Base-by-base conservation (phyloP, 2,797 vertebrate genomes). In the Sparus aurata region DNA sequence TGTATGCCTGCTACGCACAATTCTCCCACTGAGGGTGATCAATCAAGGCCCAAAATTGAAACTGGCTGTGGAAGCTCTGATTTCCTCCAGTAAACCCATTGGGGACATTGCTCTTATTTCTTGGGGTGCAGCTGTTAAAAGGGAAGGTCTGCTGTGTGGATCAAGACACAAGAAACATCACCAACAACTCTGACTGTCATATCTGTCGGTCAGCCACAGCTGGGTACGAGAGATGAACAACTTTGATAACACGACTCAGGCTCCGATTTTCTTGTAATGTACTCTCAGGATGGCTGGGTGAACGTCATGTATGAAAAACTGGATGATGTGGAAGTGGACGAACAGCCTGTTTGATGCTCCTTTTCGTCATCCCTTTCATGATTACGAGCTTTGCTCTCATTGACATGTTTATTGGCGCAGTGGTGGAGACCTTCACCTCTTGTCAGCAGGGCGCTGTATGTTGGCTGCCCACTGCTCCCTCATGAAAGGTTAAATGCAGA, bases 121-220 rank as follows among this genome's bases (percentile, higher is more conserved):
- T 98, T 49, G 97, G 97, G 2, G 96, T 98, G 58, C 97, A 98
- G 97, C 94, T 98, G 54, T 98, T 98, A 60, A 98, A 98, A 92
- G 97, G 97, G 72, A 97, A 97, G 83, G 98, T 98, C 91, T 97
- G 94, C 90, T 98, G 97, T 23, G 95, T 96, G 45, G 97, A 97
- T 0, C n/a, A 89, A 0, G 95, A 98, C 52, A 94, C 94, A 6
- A 94, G 92, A 65, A 97, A 97, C 86, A 94, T 98, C 87, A 96
- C 95, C 83, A 98, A 95, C 0, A 96, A 94, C 85, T 84, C 89
- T 0, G 96, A 97, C 73, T 98, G 30, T 30, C 30, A 30, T 30
- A 97, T 86, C 78, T 80, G n/a, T 92, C 91, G 0, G 95, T 95
- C 5, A 94, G 70, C 83, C 97, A 96, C 90, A 93, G n/a, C 59